Percentiles rank a stretch among this genome's conserved stretches.
These are phyloP conservation scores for Polypedilum vanderplanki DNA, from an alignment of 1,140 invertebrate genomes.

Conservation along the genomic window DNA sequence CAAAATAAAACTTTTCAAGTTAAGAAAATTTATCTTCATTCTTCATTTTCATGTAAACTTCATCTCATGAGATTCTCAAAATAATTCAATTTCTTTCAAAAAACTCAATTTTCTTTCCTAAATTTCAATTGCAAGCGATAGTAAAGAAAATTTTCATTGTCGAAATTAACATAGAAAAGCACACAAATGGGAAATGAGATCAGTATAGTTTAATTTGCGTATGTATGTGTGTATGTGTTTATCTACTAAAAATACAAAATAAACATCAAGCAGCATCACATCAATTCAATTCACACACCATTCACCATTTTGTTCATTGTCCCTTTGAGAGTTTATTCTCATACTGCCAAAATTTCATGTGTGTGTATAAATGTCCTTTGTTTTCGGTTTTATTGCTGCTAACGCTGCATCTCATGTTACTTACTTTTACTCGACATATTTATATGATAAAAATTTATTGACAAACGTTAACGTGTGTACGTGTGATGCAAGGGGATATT, in stretches of 20 bases:
- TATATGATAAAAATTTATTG: no score
- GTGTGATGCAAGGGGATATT: no score
- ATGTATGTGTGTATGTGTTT: neutral
- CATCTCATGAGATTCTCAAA: neutral
- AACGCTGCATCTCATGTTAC: no score
- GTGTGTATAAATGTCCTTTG: neutral
- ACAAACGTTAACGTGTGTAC: no score
- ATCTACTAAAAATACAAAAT: neutral
- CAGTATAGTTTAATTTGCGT: neutral
- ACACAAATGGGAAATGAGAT: conserved; percentile 1
- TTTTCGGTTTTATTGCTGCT: neutral
- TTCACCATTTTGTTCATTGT: neutral
- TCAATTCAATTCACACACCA: neutral
- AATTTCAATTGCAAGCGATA: neutral
- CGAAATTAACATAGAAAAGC: conserved; percentile 23
- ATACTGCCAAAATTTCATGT: neutral
- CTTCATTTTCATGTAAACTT: neutral
- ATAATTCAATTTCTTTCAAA: no score
- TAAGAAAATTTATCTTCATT: no score
- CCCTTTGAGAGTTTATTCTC: neutral
- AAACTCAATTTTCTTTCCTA: no score
- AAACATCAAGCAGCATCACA: conserved; percentile 2
- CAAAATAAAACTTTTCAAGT: no score
- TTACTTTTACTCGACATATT: no score
- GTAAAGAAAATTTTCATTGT: conserved; percentile 23